These are phyloP conservation scores for Podiceps cristatus DNA, from an alignment of 2,113 vertebrate species.

Conservation along the genomic window DNA sequence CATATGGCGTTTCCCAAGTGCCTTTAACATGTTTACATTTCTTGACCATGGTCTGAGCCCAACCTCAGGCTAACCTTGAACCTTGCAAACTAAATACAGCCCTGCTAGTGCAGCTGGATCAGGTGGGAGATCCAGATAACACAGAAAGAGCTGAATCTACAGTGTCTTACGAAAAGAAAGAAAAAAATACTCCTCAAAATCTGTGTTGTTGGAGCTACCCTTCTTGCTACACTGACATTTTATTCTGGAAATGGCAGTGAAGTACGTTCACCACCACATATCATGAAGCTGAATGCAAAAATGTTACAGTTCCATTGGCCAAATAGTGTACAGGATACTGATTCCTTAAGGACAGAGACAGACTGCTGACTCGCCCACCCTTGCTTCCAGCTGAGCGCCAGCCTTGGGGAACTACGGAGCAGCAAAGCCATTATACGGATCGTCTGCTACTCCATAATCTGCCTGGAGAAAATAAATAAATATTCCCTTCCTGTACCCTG, in stretches of 20 bases:
- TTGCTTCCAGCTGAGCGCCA: neutral
- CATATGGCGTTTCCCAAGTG: constrained; percentile 6
- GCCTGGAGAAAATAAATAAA: neutral
- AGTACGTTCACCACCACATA: neutral
- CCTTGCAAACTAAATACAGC: constrained; percentile 1
- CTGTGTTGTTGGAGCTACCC: neutral
- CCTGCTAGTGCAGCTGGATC: neutral
- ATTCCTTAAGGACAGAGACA: neutral
- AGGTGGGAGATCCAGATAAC: constrained; percentile 28
- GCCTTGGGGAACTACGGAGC: neutral
- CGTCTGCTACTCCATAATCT: neutral
- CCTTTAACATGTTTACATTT: constrained; percentile 26
- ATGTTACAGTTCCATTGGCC: neutral
- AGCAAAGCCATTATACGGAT: neutral
- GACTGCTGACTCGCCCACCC: neutral
- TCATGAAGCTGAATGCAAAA: neutral
- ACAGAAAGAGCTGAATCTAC: neutral
- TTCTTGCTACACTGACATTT: neutral
- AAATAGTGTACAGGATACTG: neutral
- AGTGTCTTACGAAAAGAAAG: neutral
- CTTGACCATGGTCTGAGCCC: neutral
- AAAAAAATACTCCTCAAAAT: neutral
- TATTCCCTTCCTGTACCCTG: neutral
- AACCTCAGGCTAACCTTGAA: constrained; percentile 47
- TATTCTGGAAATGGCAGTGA: neutral